phyloP scores from a whole-genome alignment of 2,797 vertebrate genomes.

The Cephalopachus bancanus region DNA sequence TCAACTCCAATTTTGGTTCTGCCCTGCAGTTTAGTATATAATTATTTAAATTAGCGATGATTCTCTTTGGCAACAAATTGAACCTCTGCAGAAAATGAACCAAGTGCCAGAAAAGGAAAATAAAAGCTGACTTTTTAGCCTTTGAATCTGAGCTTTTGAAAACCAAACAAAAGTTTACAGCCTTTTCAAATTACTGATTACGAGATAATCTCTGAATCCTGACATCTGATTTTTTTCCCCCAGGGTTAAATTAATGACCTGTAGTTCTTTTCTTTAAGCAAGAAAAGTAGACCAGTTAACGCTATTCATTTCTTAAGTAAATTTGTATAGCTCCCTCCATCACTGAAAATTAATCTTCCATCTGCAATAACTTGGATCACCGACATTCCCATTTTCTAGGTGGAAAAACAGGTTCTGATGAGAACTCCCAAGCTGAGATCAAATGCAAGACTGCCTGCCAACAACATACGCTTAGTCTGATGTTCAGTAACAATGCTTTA shows the following conservation, averaged over 20 bases:
- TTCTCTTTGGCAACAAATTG: constrained; percentile 79
- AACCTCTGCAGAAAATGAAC: constrained; percentile 80
- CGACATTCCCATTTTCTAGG: constrained; percentile 59
- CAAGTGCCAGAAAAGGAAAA: constrained; percentile 76
- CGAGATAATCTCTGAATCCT: constrained; percentile 57
- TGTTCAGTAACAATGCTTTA: constrained; percentile 48
- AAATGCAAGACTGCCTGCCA: neutral
- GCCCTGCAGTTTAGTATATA: constrained; percentile 76
- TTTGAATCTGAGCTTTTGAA: constrained; percentile 75
- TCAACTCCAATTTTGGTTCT: constrained; percentile 73
- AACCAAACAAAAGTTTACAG: constrained; percentile 70
- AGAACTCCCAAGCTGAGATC: constrained; percentile 16
- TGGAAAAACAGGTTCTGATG: constrained; percentile 55
- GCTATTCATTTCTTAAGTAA: constrained; percentile 37
- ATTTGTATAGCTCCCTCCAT: constrained; percentile 42
- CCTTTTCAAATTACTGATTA: constrained; percentile 74
- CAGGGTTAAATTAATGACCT: constrained; percentile 57
- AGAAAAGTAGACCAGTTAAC: constrained; percentile 65
- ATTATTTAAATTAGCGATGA: constrained; percentile 83
- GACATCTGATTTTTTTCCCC: neutral
- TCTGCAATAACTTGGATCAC: constrained; percentile 58
- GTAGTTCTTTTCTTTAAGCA: constrained; percentile 45
- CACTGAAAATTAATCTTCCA: constrained; percentile 38
- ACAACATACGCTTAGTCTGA: neutral
- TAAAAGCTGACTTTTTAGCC: constrained; percentile 77